Conservation (phyloP, 2,113 vertebrate genomes). For the Oenanthe oenanthe region DNA sequence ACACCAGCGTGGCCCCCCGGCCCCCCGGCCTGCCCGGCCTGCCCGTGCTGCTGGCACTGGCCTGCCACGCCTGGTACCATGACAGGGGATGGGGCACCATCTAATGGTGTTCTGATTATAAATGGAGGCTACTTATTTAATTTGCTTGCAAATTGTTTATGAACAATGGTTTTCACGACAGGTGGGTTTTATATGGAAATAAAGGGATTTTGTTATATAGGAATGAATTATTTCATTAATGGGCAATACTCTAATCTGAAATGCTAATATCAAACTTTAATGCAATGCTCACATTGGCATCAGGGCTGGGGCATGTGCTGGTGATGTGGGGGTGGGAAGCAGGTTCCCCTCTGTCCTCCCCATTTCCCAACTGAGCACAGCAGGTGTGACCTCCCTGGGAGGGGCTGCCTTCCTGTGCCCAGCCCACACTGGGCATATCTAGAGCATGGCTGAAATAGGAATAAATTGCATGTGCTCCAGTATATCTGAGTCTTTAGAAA, state of each 20-base stretch:
- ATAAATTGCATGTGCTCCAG: neutral
- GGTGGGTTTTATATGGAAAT: neutral
- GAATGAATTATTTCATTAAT: neutral
- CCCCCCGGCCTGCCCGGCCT: neutral
- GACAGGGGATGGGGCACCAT: neutral
- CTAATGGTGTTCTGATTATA: neutral
- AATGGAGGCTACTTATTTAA: neutral
- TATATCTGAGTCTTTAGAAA: neutral
- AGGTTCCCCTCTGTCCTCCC: neutral
- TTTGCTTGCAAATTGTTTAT: neutral
- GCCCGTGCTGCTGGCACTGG: neutral
- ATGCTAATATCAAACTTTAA: neutral
- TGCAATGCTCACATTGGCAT: neutral
- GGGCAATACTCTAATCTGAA: neutral
- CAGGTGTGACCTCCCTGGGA: neutral
- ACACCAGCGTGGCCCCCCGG: neutral
- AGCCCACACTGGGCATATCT: neutral
- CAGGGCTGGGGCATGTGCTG: neutral
- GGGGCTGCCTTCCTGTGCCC: neutral
- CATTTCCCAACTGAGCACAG: neutral
- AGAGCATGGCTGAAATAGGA: neutral
- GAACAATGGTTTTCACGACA: neutral
- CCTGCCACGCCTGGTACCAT: neutral
- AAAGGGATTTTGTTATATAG: neutral
- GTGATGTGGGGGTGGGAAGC: fast-evolving